Conservation (phyloP, 2,888 invertebrate genomes). For the Euclidia mi region DNA sequence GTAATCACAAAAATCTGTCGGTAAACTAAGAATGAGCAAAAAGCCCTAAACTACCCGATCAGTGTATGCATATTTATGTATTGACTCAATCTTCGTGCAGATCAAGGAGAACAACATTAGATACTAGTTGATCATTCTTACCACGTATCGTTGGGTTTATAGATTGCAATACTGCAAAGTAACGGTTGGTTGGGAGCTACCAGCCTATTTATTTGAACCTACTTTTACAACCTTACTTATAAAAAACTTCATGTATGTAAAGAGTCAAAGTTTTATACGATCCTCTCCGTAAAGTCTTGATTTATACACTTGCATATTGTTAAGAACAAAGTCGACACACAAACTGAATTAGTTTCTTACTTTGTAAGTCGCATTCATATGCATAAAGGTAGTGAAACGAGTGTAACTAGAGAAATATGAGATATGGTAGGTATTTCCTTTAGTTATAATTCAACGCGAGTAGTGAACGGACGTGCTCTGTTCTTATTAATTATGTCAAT, state of each 20-base stretch:
- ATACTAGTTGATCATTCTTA: constrained; percentile 12
- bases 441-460: constrained; percentile 73
- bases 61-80: constrained; percentile 3
- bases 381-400: constrained; percentile 25
- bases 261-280: not conserved
- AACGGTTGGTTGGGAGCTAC: constrained; percentile 12
- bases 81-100: not conserved
- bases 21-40: constrained; percentile 7
- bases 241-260: not conserved
- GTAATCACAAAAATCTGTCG: constrained; percentile 6
- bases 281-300: not conserved
- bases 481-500: constrained; percentile 84
- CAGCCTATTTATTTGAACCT: constrained; percentile 17
- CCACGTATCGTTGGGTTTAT: constrained; percentile 14
- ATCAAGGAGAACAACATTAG: constrained; percentile 5
- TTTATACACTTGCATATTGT: constrained; percentile 1
- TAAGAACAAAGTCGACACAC: not conserved
- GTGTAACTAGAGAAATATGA: constrained; percentile 40
- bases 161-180: constrained; percentile 19
- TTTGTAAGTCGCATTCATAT: constrained; percentile 6
- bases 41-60: not conserved
- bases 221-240: not conserved
- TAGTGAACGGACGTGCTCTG: constrained; percentile 74
- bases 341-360: constrained; percentile 3
- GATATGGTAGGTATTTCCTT: constrained; percentile 55